Conservation (phyloP, 2,113 vertebrate genomes). For the Sinosuthora webbiana region DNA sequence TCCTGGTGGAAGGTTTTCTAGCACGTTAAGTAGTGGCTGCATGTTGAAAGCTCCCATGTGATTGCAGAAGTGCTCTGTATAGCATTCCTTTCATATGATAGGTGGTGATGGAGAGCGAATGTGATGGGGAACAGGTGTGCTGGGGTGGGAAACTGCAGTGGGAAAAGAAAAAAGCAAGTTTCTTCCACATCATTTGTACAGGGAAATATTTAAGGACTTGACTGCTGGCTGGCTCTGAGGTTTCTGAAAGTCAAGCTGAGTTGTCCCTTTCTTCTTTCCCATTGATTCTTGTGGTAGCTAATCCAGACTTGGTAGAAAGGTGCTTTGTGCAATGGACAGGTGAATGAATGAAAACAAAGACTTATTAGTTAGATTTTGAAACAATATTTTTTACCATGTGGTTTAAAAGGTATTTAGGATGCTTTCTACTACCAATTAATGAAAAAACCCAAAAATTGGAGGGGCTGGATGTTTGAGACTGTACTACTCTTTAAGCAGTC, state of each 20-base stretch:
- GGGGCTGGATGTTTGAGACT: not conserved
- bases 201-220: not conserved
- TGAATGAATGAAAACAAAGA: not conserved
- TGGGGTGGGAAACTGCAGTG: not conserved
- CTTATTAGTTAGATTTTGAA: not conserved
- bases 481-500: not conserved
- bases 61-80: rapidly evolving
- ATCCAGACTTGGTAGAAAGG: not conserved
- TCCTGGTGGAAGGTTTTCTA: not conserved
- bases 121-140: not conserved
- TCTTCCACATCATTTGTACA: not conserved
- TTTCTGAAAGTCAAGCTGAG: not conserved
- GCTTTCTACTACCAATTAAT: not conserved
- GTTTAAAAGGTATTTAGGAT: not conserved
- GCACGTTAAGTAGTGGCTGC: not conserved
- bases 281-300: not conserved
- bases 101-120: not conserved
- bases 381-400: not conserved
- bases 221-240: not conserved
- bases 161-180: not conserved
- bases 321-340: not conserved
- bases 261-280: not conserved
- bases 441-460: not conserved
- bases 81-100: not conserved
- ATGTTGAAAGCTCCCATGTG: not conserved